Evolutionary conservation across 2,797 vertebrate species (phyloP), one percentile per base, ranked within the genome.

Genomic region (Pachyuromys duprasi): DNA sequence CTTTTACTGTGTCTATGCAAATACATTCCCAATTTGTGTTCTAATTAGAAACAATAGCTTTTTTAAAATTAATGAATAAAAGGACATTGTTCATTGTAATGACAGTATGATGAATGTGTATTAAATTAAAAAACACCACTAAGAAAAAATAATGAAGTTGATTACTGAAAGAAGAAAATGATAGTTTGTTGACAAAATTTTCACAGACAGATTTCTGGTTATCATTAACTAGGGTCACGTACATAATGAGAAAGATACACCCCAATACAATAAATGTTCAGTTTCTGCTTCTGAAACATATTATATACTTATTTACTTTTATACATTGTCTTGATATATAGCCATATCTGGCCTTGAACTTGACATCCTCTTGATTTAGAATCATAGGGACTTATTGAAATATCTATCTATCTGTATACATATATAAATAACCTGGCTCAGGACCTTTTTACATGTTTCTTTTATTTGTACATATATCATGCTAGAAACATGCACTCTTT

Each of bases 1-100:
- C 62, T 39, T 97, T 86, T 88, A 89, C 80, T 97, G 94, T 97
- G 93, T 90, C 93, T 98, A 97, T 97, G 95, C 92, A 97, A 98
- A 98, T 98, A 95, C 91, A 95, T 91, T 96, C 89, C 95, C 95
- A 95, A 94, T 57, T 96, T n/a, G 55, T 97, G 78, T 78, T 97
- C 96, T 97, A 97, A 98, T 98, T 98, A 98, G 91, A 98, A 84
- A 49, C 62, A 84, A 22, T 49, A 67, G 57, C 31, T 67, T 63
- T 39, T 84, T 67, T 49, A 18, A 62, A 84, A 67, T 67, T 84
- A 49, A 33, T 67, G 82, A 84, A 67, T 22, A 24, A 45, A 84
- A 67, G 42, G 28, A 49, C 31, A 49, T 49, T 84, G 60, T 84
- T 84, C 28, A 33, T 49, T 22, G 31, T 53, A 49, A 84, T n/a